phyloP scores from a whole-genome alignment of 1,140 invertebrate species.

The Hycleus phaleratus region DNA sequence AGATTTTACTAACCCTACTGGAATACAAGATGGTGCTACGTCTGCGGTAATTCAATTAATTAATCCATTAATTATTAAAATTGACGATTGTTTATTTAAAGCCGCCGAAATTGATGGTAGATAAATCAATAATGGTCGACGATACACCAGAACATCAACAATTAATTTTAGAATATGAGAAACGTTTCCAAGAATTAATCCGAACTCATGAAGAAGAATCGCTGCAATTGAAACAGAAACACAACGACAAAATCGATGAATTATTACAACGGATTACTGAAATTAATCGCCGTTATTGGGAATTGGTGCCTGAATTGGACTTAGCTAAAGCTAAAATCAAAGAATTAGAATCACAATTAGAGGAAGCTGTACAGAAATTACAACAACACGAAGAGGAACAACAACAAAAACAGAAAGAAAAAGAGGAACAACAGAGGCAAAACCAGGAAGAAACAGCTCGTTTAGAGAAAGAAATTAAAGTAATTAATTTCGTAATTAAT shows the following conservation, averaged over 20 bases:
- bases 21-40: no score
- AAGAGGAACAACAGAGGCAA: slow-evolving; percentile 73
- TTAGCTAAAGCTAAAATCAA: slow-evolving; percentile 58
- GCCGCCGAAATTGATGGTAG: slow-evolving; percentile 14
- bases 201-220: slow-evolving; percentile 59
- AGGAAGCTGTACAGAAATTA: slow-evolving; percentile 57
- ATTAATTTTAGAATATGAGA: slow-evolving; percentile 62
- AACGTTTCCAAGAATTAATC: slow-evolving; percentile 64
- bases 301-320: slow-evolving; percentile 59
- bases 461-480: slow-evolving; percentile 42
- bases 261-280: slow-evolving; percentile 70
- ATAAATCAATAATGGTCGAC: slow-evolving; percentile 45
- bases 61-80: no score
- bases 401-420: slow-evolving; percentile 62
- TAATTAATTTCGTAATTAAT: neutral
- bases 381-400: slow-evolving; percentile 66
- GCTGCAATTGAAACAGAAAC: slow-evolving; percentile 62
- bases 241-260: slow-evolving; percentile 72
- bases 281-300: slow-evolving; percentile 65
- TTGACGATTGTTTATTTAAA: no score
- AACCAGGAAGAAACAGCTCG: slow-evolving; percentile 58
- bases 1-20: slow-evolving; percentile 59
- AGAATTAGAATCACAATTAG: slow-evolving; percentile 59
- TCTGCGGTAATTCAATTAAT: no score
- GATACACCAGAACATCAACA: slow-evolving; percentile 54